A percentile compares a stretch with the other conserved stretches of the same genome.
These are phyloP conservation scores for Alloscopus bannaensis DNA, from an alignment of 2,888 invertebrate species.

Conservation along the genomic window DNA sequence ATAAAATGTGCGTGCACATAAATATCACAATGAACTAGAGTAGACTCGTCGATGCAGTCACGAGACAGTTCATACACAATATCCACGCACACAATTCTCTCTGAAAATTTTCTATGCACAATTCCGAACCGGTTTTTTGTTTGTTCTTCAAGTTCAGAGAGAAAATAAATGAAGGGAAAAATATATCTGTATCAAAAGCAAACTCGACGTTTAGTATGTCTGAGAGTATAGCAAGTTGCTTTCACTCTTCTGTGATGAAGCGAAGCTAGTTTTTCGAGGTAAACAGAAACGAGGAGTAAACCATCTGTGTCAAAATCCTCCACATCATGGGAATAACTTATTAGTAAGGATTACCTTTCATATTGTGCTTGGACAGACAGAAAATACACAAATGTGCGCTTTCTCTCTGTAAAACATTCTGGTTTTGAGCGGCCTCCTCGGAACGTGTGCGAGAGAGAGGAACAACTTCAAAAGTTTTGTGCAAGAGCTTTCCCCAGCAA, in stretches of 20 bases:
- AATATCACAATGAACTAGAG: neutral
- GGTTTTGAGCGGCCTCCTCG: neutral
- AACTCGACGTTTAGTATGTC: neutral
- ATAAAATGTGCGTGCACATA: neutral
- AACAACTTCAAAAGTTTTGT: no score
- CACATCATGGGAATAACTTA: slow-evolving; percentile 47
- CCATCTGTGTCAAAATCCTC: slow-evolving; percentile 55
- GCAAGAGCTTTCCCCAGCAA: no score
- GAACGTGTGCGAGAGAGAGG: slow-evolving; percentile 3
- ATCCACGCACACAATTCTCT: neutral
- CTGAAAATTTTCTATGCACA: neutral
- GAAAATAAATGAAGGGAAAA: neutral
- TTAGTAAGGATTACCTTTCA: slow-evolving; percentile 51
- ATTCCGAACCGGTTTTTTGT: neutral
- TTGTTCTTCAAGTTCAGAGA: no score
- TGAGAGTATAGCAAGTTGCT: neutral
- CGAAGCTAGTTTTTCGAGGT: slow-evolving; percentile 5
- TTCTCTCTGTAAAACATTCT: neutral
- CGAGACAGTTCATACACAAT: neutral
- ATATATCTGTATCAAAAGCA: neutral
- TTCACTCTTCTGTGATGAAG: neutral
- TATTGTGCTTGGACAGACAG: neutral
- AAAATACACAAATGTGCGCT: neutral
- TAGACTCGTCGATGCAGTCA: neutral
- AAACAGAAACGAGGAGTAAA: neutral